phyloP scores from a whole-genome alignment of 2,797 vertebrate species.

The Malurus splendens region DNA sequence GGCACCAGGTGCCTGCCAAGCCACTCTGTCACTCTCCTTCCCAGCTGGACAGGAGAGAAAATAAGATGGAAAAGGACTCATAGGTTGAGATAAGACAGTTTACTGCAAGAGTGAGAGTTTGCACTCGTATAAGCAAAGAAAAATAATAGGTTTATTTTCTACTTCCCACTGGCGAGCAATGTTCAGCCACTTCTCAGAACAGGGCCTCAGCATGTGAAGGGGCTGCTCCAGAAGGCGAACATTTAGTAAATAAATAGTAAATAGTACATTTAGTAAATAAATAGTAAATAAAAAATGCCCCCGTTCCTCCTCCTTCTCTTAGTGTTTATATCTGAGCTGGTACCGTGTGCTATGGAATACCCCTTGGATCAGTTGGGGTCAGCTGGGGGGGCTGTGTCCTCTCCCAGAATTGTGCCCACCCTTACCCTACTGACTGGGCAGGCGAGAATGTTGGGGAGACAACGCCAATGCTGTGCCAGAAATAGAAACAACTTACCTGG shows the following conservation, averaged over 20 bases:
- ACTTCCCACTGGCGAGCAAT: rapidly evolving
- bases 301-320: neutral
- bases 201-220: neutral
- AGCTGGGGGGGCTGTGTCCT: neutral
- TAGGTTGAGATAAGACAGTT: neutral
- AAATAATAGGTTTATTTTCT: neutral
- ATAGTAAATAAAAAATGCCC: neutral
- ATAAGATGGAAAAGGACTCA: neutral
- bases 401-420: neutral
- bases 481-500: neutral
- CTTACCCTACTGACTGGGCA: neutral
- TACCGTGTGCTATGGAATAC: neutral
- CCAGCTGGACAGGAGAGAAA: neutral
- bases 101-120: neutral
- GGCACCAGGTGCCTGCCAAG: neutral
- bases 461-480: neutral
- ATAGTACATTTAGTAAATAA: neutral
- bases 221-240: neutral
- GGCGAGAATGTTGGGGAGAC: neutral
- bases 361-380: neutral
- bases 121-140: rapidly evolving
- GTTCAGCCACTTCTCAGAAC: neutral
- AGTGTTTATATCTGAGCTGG: neutral
- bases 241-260: neutral
- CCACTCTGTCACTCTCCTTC: neutral